Evolutionary conservation across 2,113 vertebrate species (phyloP).

Genomic region (Callopanchax toddi): DNA sequence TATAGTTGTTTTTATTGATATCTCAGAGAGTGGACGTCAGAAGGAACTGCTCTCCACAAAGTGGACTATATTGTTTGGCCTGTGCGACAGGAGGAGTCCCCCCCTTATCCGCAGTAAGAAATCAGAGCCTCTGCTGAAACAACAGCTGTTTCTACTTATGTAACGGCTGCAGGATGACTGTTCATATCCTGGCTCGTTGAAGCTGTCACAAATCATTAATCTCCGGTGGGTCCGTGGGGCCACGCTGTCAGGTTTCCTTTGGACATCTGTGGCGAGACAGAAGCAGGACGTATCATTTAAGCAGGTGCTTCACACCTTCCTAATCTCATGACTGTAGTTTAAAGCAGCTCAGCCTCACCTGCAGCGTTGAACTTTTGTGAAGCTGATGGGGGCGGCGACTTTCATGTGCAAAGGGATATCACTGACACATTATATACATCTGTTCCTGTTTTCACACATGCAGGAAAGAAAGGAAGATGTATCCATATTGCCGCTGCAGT

Average conservation of each 20-base stretch:
- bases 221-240: constrained; percentile 67
- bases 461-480: background rate
- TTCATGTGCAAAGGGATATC: background rate
- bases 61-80: constrained; percentile 22
- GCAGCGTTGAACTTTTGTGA: constrained; percentile 13
- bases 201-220: constrained; percentile 82
- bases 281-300: constrained; percentile 55
- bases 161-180: constrained; percentile 80
- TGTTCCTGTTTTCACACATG: background rate
- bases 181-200: constrained; percentile 77
- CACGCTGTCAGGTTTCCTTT: constrained; percentile 71
- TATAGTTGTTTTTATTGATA: constrained; percentile 34
- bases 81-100: constrained; percentile 42
- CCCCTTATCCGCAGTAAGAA: constrained; percentile 48
- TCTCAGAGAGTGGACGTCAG: constrained; percentile 29
- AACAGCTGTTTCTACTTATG: constrained; percentile 83
- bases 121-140: constrained; percentile 63
- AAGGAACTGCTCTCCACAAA: constrained; percentile 14
- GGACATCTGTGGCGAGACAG: constrained; percentile 51
- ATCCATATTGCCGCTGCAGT: background rate
- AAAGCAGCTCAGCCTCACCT: constrained; percentile 33
- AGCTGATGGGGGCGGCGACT: constrained; percentile 1
- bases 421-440: background rate
- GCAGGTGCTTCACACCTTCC: constrained; percentile 54
- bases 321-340: constrained; percentile 37